Percentiles rank a stretch among this genome's conserved stretches.
Evolutionary conservation across 2,797 vertebrate genomes (phyloP).

Genomic region (Syngnathus rostellatus): DNA sequence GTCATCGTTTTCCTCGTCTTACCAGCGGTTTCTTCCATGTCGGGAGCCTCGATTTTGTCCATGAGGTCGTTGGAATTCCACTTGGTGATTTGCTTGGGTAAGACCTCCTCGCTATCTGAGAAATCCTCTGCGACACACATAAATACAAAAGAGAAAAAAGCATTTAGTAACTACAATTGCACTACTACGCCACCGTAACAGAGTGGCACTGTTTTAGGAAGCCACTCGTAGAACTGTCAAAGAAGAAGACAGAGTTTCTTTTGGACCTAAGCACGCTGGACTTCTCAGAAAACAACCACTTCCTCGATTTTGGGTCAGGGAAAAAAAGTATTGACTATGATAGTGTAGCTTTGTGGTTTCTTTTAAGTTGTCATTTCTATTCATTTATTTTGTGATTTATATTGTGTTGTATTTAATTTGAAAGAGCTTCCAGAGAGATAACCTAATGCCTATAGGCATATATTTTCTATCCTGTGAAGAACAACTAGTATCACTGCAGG

Average conservation of each 20-base stretch:
- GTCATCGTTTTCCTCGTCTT: conserved; percentile 20
- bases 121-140: conserved; percentile 75
- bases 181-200: not conserved
- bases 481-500: no score
- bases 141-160: not conserved
- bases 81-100: conserved; percentile 88
- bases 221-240: not conserved
- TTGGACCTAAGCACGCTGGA: not conserved
- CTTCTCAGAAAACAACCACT: no score
- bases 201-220: no score
- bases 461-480: no score
- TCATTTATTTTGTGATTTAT: not conserved
- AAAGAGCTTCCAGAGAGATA: no score
- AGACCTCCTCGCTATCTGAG: conserved; percentile 81
- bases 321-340: no score
- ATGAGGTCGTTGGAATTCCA: conserved; percentile 95
- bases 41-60: conserved; percentile 84
- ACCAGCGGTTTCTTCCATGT: conserved; percentile 79
- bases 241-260: not conserved
- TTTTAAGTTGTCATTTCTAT: not conserved
- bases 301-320: no score
- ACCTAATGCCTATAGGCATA: no score
- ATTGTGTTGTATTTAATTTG: not conserved
- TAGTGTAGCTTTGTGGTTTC: no score
- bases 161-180: not conserved